Percentiles rank a stretch among this genome's conserved stretches.
These are phyloP conservation scores for Dryadula phaetusa DNA, from an alignment of 2,888 invertebrate species.

Conservation along the genomic window DNA sequence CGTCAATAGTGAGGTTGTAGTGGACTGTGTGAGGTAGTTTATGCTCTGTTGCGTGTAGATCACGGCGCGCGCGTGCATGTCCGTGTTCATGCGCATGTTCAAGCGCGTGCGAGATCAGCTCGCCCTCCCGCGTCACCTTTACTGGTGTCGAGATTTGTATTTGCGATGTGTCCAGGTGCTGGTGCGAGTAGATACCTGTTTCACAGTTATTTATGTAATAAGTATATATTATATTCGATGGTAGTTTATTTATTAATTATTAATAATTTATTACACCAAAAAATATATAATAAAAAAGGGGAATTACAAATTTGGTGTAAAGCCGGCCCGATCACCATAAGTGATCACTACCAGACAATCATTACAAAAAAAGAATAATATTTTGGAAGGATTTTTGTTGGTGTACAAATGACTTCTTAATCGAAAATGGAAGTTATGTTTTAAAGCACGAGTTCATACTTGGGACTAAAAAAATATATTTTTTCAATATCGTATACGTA, in stretches of 20 bases:
- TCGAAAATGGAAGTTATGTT: too few species aligned
- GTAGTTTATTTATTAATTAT: not conserved
- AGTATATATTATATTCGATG: not conserved
- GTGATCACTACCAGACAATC: too few species aligned
- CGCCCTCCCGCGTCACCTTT: slow-evolving; percentile 84
- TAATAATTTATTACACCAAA: too few species aligned
- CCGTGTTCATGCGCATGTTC: slow-evolving; percentile 82
- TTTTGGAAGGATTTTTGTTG: too few species aligned
- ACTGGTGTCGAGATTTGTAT: slow-evolving; percentile 86
- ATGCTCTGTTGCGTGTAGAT: slow-evolving; percentile 65
- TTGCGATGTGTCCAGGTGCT: slow-evolving; percentile 77
- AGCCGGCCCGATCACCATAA: too few species aligned
- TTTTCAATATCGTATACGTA: not conserved
- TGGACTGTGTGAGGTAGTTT: slow-evolving; percentile 67
- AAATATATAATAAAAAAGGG: too few species aligned
- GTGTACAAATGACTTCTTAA: too few species aligned
- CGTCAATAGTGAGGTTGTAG: slow-evolving; percentile 79
- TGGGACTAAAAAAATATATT: too few species aligned
- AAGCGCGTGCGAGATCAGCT: slow-evolving; percentile 82
- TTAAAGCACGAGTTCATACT: too few species aligned
- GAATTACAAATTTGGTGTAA: too few species aligned
- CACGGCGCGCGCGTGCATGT: slow-evolving; percentile 80
- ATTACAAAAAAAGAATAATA: too few species aligned
- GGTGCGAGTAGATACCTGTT: slow-evolving; percentile 79
- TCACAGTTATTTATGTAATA: slow-evolving; percentile 6